Percentiles rank a stretch among this genome's conserved stretches.
Evolutionary conservation across 2,888 invertebrate species (phyloP).

Genomic region (Apamea epomidion): DNA sequence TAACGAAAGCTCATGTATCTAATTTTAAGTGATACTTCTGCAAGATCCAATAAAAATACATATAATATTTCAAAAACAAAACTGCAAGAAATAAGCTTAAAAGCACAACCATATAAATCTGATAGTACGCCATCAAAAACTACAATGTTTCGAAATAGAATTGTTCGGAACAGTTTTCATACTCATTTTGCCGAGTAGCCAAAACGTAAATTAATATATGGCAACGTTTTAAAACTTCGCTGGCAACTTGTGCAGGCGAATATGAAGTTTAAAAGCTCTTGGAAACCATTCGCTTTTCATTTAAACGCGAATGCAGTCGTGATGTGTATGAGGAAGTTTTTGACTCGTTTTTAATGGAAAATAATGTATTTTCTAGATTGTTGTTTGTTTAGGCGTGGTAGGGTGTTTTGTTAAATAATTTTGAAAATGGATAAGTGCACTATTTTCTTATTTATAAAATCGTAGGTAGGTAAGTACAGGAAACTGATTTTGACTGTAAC

Average conservation of each 20-base stretch:
- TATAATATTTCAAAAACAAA: background rate
- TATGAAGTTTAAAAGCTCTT: constrained; percentile 63
- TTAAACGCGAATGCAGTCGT: constrained; percentile 48
- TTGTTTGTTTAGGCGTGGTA: background rate
- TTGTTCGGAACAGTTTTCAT: constrained; percentile 32
- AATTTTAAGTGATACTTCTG: background rate
- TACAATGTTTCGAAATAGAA: constrained; percentile 27
- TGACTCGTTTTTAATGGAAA: constrained; percentile 31
- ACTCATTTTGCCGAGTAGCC: constrained; percentile 41
- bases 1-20: background rate
- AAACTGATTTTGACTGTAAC: background rate
- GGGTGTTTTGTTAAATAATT: background rate
- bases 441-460: background rate
- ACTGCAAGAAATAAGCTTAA: background rate
- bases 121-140: constrained; percentile 16
- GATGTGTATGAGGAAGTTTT: constrained; percentile 43
- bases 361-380: constrained; percentile 30
- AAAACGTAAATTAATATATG: constrained; percentile 60
- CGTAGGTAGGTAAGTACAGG: background rate
- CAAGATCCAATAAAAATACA: background rate
- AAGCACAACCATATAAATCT: constrained; percentile 13
- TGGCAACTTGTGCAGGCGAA: constrained; percentile 42
- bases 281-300: constrained; percentile 60
- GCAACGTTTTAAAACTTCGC: constrained; percentile 59
- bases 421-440: background rate